Conservation (phyloP, 53 echinoderm and acorn worm species). For the Luidia sarsii region DNA sequence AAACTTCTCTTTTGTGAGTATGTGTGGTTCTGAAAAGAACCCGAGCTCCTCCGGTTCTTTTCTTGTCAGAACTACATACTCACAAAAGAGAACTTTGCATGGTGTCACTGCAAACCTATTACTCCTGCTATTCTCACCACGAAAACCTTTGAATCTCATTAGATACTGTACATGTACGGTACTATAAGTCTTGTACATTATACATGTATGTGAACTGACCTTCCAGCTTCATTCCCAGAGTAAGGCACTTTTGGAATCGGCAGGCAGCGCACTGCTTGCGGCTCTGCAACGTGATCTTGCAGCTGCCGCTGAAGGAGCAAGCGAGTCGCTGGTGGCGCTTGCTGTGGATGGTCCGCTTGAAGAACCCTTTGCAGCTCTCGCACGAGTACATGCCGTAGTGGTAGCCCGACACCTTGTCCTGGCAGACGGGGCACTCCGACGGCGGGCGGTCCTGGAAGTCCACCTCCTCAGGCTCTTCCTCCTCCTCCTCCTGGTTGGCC, state of each 20-base stretch:
- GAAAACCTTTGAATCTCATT: too few relatives aligned
- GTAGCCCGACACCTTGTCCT: constrained; percentile 83
- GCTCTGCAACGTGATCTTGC: constrained; percentile 62
- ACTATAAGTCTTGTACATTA: too few relatives aligned
- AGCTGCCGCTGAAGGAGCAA: constrained; percentile 59
- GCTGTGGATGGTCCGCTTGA: constrained; percentile 90
- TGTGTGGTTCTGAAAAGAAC: too few relatives aligned
- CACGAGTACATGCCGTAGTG: constrained; percentile 93
- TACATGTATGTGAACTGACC: too few relatives aligned
- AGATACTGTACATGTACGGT: too few relatives aligned
- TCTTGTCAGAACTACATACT: too few relatives aligned
- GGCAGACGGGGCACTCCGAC: constrained; percentile 77
- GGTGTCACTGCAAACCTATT: too few relatives aligned
- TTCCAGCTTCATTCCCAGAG: constrained; percentile 83
- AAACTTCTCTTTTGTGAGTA: too few relatives aligned
- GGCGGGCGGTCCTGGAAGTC: constrained; percentile 37
- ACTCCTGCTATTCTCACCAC: too few relatives aligned
- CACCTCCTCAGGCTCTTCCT: too few relatives aligned
- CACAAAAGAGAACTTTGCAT: too few relatives aligned
- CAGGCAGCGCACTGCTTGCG: constrained; percentile 91
- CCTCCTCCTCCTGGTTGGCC: neutral
- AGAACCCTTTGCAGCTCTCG: constrained; percentile 96
- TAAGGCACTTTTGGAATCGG: constrained; percentile 80
- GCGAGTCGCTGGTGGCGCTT: constrained; percentile 71
- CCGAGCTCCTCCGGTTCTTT: too few relatives aligned